Evolutionary conservation across 2,888 invertebrate genomes (phyloP).

Genomic region (Coenonympha arcania): DNA sequence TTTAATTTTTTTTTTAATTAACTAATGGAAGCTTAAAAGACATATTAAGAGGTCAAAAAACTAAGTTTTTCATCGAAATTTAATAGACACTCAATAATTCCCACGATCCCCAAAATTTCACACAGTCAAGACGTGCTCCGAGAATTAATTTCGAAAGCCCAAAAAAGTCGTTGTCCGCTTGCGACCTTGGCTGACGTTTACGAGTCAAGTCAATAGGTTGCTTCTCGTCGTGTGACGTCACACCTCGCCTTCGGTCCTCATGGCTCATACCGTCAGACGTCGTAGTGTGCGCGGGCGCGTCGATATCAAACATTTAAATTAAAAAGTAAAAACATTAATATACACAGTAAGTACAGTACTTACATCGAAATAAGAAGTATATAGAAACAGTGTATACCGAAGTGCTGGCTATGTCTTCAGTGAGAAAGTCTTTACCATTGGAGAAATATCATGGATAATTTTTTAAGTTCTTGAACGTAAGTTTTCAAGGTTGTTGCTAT

Average conservation of each 20-base stretch:
- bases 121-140: conserved; percentile 4
- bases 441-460: conserved; percentile 4
- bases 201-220: conserved; percentile 48
- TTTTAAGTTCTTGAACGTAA: conserved; percentile 9
- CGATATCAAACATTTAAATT: conserved; percentile 17
- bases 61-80: no score
- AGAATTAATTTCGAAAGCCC: conserved; percentile 9
- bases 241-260: conserved; percentile 44
- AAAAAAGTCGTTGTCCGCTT: conserved; percentile 31
- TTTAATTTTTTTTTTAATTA: no score
- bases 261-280: conserved; percentile 40
- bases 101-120: conserved; percentile 7
- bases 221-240: conserved; percentile 53
- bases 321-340: background rate
- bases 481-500: conserved; percentile 7
- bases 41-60: no score
- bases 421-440: background rate
- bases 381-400: background rate
- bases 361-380: background rate
- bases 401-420: background rate
- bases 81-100: background rate
- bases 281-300: conserved; percentile 49
- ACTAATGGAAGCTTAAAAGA: no score
- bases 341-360: background rate
- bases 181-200: conserved; percentile 48